These are phyloP conservation scores for Eulemur mongoz DNA, from an alignment of 2,797 vertebrate species.

Conservation along the genomic window DNA sequence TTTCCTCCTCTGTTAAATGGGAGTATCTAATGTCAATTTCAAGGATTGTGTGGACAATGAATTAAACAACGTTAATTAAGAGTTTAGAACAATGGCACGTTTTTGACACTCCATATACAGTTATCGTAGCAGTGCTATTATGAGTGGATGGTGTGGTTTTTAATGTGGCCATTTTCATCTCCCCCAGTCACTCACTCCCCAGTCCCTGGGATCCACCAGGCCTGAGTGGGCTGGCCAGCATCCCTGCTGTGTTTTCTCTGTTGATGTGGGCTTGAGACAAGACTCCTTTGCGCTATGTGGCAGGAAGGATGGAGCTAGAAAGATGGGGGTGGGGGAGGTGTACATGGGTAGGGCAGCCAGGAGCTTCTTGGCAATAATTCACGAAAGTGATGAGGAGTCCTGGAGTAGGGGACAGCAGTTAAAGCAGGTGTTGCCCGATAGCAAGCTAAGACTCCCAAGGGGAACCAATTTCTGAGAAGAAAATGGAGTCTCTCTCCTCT, in stretches of 20 bases:
- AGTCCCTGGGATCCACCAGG: not conserved
- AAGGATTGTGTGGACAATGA: not conserved
- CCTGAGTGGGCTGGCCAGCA: not conserved
- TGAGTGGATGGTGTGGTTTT: not conserved
- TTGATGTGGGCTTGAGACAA: not conserved
- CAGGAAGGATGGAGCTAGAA: not conserved
- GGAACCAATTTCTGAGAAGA: constrained; percentile 9
- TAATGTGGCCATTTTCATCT: not conserved
- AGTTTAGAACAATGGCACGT: not conserved
- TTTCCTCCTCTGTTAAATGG: not conserved
- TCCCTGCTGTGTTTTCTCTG: not conserved
- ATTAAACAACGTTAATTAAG: not conserved
- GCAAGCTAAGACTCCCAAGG: not conserved
- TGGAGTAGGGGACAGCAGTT: not conserved
- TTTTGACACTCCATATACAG: not conserved
- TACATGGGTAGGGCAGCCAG: not conserved
- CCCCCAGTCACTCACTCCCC: not conserved
- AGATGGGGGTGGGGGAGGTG: not conserved
- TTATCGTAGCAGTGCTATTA: not conserved
- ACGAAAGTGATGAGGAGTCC: not conserved
- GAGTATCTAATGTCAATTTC: not conserved
- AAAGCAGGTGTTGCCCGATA: not conserved
- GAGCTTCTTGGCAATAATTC: not conserved
- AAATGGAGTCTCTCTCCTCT: constrained; percentile 49
- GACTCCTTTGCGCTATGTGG: not conserved